These are phyloP conservation scores for Eurois occulta DNA, from an alignment of 2,888 invertebrate species.

Conservation along the genomic window DNA sequence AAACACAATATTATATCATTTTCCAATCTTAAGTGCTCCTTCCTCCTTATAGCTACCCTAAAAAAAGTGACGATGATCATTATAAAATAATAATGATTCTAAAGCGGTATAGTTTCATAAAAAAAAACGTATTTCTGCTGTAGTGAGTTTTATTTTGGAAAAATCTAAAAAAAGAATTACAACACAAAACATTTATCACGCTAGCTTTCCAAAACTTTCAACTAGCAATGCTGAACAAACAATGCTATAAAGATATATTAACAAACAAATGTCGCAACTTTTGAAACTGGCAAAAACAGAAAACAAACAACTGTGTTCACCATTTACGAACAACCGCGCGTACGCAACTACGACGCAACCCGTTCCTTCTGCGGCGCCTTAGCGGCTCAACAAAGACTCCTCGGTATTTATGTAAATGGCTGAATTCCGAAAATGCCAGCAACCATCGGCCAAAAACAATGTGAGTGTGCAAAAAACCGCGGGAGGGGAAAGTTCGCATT, in stretches of 20 bases:
- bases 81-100: no score
- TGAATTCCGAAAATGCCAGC: slow-evolving; percentile 88
- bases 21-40: not conserved
- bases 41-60: no score
- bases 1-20: not conserved
- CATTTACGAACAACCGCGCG: slow-evolving; percentile 72
- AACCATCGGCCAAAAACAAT: slow-evolving; percentile 84
- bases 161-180: not conserved
- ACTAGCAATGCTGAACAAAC: no score
- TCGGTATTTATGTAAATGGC: slow-evolving; percentile 89
- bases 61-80: not conserved
- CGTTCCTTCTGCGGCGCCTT: slow-evolving; percentile 84
- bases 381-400: slow-evolving; percentile 87
- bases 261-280: slow-evolving; percentile 74
- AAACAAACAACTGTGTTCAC: slow-evolving; percentile 74
- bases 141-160: not conserved
- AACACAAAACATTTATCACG: not conserved
- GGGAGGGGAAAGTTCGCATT: slow-evolving; percentile 86
- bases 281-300: slow-evolving; percentile 74
- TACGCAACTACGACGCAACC: slow-evolving; percentile 71
- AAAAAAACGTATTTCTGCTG: not conserved
- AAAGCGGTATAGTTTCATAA: not conserved
- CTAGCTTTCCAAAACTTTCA: slow-evolving; percentile 51
- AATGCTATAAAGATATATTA: slow-evolving; percentile 66
- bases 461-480: slow-evolving; percentile 80